phyloP scores from a whole-genome alignment of 2,113 vertebrate species.

The Benitochromis conjunctus region DNA sequence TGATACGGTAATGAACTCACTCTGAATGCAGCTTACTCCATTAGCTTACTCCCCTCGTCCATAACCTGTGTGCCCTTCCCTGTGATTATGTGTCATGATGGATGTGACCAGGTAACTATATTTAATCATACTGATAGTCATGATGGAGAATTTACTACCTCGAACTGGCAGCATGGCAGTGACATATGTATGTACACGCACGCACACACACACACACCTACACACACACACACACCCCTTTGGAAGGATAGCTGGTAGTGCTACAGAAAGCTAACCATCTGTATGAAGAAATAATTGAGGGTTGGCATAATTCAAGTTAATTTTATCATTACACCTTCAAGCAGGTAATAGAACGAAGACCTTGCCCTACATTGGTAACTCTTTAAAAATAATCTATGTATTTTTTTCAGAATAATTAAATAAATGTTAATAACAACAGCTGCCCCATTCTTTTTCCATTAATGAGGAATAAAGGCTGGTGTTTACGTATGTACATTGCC shows the following conservation, averaged over 20 bases:
- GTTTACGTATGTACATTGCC: too few species aligned
- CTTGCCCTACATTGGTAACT: not conserved
- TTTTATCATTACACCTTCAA: not conserved
- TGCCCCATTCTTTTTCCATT: not conserved
- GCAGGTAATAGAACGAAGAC: not conserved
- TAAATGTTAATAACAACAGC: not conserved
- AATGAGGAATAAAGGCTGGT: not conserved
- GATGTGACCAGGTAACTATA: constrained; percentile 53
- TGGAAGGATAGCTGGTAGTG: not conserved
- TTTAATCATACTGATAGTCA: constrained; percentile 68
- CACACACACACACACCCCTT: not conserved
- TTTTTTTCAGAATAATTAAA: not conserved
- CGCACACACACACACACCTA: not conserved
- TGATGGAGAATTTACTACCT: constrained; percentile 65
- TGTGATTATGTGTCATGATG: constrained; percentile 66
- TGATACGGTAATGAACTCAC: constrained; percentile 5
- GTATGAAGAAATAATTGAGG: not conserved
- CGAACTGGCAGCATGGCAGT: constrained; percentile 51
- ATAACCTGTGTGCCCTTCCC: constrained; percentile 49
- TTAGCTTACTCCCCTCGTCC: constrained; percentile 33
- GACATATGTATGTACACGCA: constrained; percentile 60
- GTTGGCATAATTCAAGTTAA: not conserved
- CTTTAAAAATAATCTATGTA: not conserved
- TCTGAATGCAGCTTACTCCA: constrained; percentile 20
- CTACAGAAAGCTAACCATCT: not conserved